Evolutionary conservation across 2,797 vertebrate species (phyloP).

Genomic region (Paguma larvata): DNA sequence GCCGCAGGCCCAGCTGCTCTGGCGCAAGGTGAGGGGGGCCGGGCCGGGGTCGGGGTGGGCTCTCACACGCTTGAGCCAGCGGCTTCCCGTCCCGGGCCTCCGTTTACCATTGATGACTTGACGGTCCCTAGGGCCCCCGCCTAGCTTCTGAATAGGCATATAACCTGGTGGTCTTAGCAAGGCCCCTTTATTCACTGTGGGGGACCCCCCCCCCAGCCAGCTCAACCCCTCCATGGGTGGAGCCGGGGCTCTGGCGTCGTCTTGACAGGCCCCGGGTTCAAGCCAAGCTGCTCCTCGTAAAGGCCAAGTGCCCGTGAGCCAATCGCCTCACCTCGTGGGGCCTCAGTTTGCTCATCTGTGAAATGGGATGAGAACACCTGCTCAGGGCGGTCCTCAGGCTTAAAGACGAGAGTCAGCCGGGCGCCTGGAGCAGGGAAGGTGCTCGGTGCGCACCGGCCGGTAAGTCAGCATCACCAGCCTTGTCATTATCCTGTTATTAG

Average conservation of each 20-base stretch:
- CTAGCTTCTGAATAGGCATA: background rate
- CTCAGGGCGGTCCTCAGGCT: too few relatives aligned
- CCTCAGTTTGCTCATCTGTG: background rate
- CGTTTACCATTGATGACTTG: background rate
- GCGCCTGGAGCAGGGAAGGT: background rate
- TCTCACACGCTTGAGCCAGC: background rate
- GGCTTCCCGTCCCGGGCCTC: background rate
- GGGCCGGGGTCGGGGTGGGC: accelerated
- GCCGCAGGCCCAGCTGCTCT: constrained; percentile 95
- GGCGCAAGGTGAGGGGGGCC: constrained; percentile 92
- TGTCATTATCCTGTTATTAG: background rate
- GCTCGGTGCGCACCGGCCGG: background rate
- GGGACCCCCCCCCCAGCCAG: background rate
- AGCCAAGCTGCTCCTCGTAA: background rate
- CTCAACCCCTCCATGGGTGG: background rate
- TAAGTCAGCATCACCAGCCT: accelerated
- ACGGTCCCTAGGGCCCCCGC: background rate
- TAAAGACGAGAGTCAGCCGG: background rate
- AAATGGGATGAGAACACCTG: background rate
- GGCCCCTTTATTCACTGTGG: background rate
- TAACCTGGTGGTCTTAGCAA: too few relatives aligned
- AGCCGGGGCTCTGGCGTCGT: background rate
- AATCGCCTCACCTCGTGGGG: background rate
- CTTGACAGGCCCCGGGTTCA: background rate
- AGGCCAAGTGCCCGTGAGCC: background rate